A percentile compares a stretch with the other conserved stretches of the same genome.
phyloP scores from a whole-genome alignment of 2,113 vertebrate species.

The Capricornis sumatraensis region DNA sequence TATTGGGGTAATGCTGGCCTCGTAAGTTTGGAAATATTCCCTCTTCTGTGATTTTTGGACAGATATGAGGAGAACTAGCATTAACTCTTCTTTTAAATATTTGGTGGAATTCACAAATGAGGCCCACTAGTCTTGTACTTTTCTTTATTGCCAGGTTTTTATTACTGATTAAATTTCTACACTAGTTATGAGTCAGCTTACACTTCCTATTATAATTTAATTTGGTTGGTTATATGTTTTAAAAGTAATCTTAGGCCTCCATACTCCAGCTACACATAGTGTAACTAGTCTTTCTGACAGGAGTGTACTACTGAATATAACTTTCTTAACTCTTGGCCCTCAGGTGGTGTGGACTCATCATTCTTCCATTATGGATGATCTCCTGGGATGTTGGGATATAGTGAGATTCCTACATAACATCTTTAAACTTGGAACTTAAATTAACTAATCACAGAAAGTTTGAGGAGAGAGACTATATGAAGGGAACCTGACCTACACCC shows the following conservation, averaged over 20 bases:
- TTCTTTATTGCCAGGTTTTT: background rate
- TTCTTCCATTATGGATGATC: background rate
- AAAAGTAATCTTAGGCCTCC: background rate
- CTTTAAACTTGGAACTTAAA: background rate
- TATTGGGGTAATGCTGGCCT: background rate
- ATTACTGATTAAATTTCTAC: background rate
- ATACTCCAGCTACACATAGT: background rate
- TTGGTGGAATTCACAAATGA: background rate
- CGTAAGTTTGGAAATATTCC: background rate
- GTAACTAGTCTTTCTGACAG: background rate
- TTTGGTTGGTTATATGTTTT: background rate
- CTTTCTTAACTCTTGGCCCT: background rate
- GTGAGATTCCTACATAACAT: background rate
- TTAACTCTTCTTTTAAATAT: background rate
- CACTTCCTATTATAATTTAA: background rate
- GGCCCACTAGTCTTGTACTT: background rate
- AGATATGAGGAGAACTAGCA: background rate
- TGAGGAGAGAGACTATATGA: background rate
- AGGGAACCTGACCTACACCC: background rate
- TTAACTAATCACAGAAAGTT: background rate
- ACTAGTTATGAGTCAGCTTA: background rate
- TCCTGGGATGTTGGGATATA: background rate
- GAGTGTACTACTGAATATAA: background rate
- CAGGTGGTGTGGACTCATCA: background rate
- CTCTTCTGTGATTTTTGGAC: background rate